These are phyloP conservation scores for Percina caprodes DNA, from an alignment of 2,113 vertebrate species.

Conservation along the genomic window DNA sequence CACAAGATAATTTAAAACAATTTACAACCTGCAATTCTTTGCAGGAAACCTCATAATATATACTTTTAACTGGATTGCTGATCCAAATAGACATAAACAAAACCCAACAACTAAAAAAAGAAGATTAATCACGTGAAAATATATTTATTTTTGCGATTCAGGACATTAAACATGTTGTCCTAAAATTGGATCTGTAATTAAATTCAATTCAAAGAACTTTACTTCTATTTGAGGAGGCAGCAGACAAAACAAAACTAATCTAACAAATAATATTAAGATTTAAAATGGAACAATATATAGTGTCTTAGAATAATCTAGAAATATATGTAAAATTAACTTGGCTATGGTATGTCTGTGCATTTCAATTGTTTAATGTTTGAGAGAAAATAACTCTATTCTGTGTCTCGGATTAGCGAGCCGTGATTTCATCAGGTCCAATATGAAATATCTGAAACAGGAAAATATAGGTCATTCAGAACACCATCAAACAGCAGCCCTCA, in stretches of 20 bases:
- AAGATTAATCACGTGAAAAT: background rate
- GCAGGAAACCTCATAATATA: too few species aligned
- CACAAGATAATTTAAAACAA: background rate
- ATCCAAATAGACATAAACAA: background rate
- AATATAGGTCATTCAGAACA: slow-evolving; percentile 74
- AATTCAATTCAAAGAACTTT: background rate
- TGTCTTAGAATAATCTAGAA: background rate
- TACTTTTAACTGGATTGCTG: background rate
- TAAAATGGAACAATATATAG: background rate
- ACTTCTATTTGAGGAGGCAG: too few species aligned
- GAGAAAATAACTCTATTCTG: slow-evolving; percentile 20
- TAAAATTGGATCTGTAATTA: background rate
- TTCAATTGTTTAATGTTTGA: slow-evolving; percentile 6
- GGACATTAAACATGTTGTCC: background rate
- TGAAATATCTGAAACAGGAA: slow-evolving; percentile 40
- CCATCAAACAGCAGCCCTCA: slow-evolving; percentile 58
- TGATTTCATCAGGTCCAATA: slow-evolving; percentile 47
- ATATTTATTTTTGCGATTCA: background rate
- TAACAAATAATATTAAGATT: background rate
- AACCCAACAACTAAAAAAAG: background rate
- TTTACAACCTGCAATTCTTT: background rate
- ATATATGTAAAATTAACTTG: background rate
- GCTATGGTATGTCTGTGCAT: background rate
- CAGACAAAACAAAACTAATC: background rate
- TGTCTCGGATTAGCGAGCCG: slow-evolving; percentile 32